Evolutionary conservation across 1,140 invertebrate species (phyloP), one percentile per base, ranked within the genome.

Genomic region (Drosophila parvula): DNA sequence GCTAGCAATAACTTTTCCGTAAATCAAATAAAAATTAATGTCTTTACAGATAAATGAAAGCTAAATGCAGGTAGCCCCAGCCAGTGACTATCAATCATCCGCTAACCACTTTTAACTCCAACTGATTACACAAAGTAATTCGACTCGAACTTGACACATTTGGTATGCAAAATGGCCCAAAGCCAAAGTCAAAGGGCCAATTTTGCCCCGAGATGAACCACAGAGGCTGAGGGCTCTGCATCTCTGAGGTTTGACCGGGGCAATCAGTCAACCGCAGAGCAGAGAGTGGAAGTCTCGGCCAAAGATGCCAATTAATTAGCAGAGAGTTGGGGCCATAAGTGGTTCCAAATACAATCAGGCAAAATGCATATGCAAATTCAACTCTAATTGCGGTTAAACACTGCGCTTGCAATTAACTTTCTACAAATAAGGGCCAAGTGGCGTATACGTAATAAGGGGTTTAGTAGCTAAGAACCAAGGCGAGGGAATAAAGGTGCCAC

Each of bases 151-250:
- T 81, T 81, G 78, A 70, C 81, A 78, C 47, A 81, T 86, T 84
- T 85, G 63, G 28, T 63, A 84, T 84, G 78, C 63, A 81, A 84
- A 84, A 84, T 84, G 63, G 43, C 69, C 44, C 36, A 56, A 76
- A 73, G 62, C 61, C 61, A 67, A 60, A 61, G 58, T 61, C 73
- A 77, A 73, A 56, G 36, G 8, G 56, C n/a, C 41, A 71, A 71
- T 64, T 71, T 53, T 14, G 36, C 7, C 22, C 28, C 36, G 30
- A 44, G 32, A 67, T 32, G 67, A 34, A 18, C 51, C 32, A 6
- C 51, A 53, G 51, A 48, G 47, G 14, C 58, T 30, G 59, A 36
- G 41, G 27, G 6, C 47, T 14, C 27, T 10, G n/a, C 8, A 14
- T 5, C 47, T 30, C 38, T 69, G 64, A 51, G 64, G 64, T 68